Base-by-base conservation (phyloP, 2,797 vertebrate genomes). In the Sitta carolinensis region DNA sequence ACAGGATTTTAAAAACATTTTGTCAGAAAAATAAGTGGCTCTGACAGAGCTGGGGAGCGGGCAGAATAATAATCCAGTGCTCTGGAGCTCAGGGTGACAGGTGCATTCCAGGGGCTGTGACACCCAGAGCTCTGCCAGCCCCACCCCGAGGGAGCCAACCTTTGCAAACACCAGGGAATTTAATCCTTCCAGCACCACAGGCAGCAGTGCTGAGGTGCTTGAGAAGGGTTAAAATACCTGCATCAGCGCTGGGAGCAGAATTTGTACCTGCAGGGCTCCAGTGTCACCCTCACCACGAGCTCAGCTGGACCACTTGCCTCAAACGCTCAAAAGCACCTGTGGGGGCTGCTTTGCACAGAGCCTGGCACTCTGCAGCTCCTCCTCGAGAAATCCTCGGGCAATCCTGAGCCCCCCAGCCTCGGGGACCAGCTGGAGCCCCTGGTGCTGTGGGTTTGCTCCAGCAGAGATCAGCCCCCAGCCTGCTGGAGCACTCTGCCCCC, bases 11-110 rank as follows among this genome's bases (percentile, higher is more conserved):
- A 94, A 95, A 92, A 97, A 96, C 89, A 94, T 92, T 97, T 96
- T 97, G 97, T 97, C 97, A 96, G 96, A 72, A 79, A 93, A 97
- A 90, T 91, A 94, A 97, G 94, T 95, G 95, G 85, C 92, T 94
- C 67, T 95, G 96, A 96, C 96, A 96, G 94, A 95, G 30, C 68
- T n/a, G 67, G 87, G 91, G 89, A 95, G 50, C 3, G 17, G 89
- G 91, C 93, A 94, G 90, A 95, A 94, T 91, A 62, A 91, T 40
- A 94, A 95, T 55, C 23, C 90, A 83, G 90, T 0, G 68, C 82
- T 92, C 63, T 29, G 72, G 73, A 54, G 47, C 63, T 66, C 4
- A 0, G 7, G 68, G 75, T 80, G 93, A 77, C 94, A 77, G 89
- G 83, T 45, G 72, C 55, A 70, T 26, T 48, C 68, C 81, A 63